Conservation (phyloP, 1,140 invertebrate genomes). For the Yoshiicerus persimilis region DNA sequence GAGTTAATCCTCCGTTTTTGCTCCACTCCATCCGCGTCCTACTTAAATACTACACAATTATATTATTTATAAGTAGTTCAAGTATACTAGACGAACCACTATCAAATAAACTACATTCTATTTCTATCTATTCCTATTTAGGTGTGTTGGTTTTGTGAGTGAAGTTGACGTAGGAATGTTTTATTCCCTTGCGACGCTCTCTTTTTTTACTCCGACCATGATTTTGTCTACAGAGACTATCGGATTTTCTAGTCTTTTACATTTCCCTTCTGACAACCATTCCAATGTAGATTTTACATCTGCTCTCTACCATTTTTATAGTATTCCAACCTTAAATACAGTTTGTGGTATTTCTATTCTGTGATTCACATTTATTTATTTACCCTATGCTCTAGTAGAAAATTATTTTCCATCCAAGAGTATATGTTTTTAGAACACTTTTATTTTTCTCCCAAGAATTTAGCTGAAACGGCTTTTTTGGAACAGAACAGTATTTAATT, state of each 20-base stretch:
- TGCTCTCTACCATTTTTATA: neutral
- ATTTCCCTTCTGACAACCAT: neutral
- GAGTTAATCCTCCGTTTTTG: neutral
- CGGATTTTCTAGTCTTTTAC: neutral
- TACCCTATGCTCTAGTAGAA: too few relatives aligned
- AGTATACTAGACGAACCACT: too few relatives aligned
- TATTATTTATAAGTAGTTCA: neutral
- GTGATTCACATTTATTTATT: too few relatives aligned
- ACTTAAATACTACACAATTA: neutral
- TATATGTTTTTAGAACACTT: too few relatives aligned
- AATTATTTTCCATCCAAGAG: too few relatives aligned
- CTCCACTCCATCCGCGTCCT: neutral
- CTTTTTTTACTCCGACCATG: neutral
- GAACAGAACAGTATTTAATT: too few relatives aligned
- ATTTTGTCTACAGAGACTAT: neutral
- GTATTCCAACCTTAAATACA: too few relatives aligned
- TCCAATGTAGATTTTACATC: neutral
- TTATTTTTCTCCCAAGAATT: too few relatives aligned
- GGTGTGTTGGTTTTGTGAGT: neutral
- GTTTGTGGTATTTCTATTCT: too few relatives aligned
- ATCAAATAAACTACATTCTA: neutral
- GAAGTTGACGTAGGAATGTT: neutral
- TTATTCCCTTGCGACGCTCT: neutral
- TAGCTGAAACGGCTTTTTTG: too few relatives aligned
- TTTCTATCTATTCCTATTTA: neutral